Base-by-base conservation (phyloP, 2,888 invertebrate species). In the Apotomis turbidana region DNA sequence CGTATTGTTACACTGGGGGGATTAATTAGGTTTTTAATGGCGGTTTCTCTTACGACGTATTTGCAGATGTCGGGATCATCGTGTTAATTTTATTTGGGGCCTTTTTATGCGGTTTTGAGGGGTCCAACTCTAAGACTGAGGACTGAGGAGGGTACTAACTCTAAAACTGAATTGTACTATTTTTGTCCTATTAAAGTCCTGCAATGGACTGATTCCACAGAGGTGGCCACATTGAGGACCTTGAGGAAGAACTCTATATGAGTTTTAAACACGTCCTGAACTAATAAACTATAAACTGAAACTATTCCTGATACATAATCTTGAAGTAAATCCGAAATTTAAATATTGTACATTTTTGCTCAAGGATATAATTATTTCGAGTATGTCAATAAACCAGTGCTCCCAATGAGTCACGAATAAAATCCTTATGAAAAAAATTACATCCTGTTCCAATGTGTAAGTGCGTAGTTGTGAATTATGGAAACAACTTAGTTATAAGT, bases 1-100 rank as follows among this genome's bases (percentile, higher is more conserved):
- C 83, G 87, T 86, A 91, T 91, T 91, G 91, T 91, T 85, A 85
- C 88, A 84, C 76, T 77, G 85, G 85, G 88, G 88, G 81, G 83
- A 85, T 87, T 89, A 89, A 93, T 91, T 91, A 89, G 79, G 76
- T 85, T 89, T 88, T 88, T 86, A 87, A 89, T 85, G 82, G 83
- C 73, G 87, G 92, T 93, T 86, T 91, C 86, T 85, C 87, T 92
- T 92, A 91, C 92, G 92, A 89, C 89, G 90, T 87, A 75, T 70
- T 76, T 84, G 88, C 85, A 89, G 89, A 88, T 83, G 80, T 83
- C 78, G 74, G 66, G 78, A 71, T 84, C 80, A 83, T 82, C 80
- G 79, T 76, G 73, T 80, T 82, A 62, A 71, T 71, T 58, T 68
- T 52, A 61, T 62, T 71, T 62, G 52, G 27, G 38, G 58, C 44